Conservation (phyloP, 2,888 invertebrate species). For the Dorcus hopei region DNA sequence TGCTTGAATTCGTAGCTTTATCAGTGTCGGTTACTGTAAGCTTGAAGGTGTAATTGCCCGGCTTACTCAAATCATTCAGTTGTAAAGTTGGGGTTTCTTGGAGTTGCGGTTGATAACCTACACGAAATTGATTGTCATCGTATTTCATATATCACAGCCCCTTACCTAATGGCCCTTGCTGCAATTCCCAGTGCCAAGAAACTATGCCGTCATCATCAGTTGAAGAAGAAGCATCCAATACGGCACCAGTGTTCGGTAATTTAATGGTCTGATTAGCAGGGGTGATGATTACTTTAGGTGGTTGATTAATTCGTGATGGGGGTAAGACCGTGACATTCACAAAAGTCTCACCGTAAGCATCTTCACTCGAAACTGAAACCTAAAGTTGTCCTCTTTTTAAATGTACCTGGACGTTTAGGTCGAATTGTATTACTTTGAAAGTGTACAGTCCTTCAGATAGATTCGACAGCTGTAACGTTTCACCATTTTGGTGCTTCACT, state of each 20-base stretch:
- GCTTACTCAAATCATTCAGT: conserved; percentile 75
- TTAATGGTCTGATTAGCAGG: conserved; percentile 84
- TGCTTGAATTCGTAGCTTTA: conserved; percentile 79
- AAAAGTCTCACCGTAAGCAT: conserved; percentile 74
- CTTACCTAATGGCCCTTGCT: conserved; percentile 71
- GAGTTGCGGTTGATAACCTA: conserved; percentile 75
- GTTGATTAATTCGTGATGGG: conserved; percentile 76
- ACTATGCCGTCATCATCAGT: conserved; percentile 79
- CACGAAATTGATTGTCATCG: neutral
- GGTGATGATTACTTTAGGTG: conserved; percentile 82
- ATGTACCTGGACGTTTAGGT: neutral
- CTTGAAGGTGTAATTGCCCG: conserved; percentile 88
- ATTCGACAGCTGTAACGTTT: conserved; percentile 77
- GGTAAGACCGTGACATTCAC: conserved; percentile 90
- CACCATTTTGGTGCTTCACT: conserved; percentile 80
- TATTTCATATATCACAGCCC: no score
- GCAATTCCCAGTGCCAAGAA: conserved; percentile 90
- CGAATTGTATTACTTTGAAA: conserved; percentile 62
- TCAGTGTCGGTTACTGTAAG: conserved; percentile 90
- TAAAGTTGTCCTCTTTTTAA: conserved; percentile 17
- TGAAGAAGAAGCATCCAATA: conserved; percentile 72
- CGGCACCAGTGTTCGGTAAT: conserved; percentile 83
- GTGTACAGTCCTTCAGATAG: conserved; percentile 84
- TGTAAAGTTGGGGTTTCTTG: conserved; percentile 80
- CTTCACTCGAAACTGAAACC: conserved; percentile 73